Evolutionary conservation across 2,113 vertebrate genomes (phyloP).

Genomic region (Puntigrus tetrazona): DNA sequence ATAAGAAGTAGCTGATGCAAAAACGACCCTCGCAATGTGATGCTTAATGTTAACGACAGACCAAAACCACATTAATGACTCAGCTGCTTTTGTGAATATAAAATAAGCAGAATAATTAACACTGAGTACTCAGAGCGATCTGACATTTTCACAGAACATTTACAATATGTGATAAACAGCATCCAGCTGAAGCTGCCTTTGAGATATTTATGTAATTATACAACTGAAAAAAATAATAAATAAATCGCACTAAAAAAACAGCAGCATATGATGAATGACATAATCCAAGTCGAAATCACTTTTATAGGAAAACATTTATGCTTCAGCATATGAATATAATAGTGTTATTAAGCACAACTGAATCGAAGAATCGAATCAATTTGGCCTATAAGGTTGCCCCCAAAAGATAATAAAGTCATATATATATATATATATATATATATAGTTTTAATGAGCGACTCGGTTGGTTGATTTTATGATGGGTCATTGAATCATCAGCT

Average conservation of each 20-base stretch:
- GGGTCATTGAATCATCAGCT: no score
- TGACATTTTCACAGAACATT: constrained; percentile 32
- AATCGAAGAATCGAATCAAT: no score
- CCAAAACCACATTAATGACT: constrained; percentile 25
- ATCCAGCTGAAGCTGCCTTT: neutral
- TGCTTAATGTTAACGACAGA: constrained; percentile 14
- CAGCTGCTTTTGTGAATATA: constrained; percentile 6
- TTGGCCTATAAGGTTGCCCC: no score
- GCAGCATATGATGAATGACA: neutral
- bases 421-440: no score
- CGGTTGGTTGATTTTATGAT: no score
- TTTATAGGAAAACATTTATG: neutral
- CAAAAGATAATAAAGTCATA: no score
- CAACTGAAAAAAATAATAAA: neutral
- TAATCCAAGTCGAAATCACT: neutral
- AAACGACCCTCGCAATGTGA: constrained; percentile 16
- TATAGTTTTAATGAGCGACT: no score
- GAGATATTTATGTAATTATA: constrained; percentile 5
- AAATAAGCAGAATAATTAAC: constrained; percentile 31
- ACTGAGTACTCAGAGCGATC: neutral
- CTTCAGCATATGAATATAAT: neutral
- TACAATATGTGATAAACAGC: constrained; percentile 4
- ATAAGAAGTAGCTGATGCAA: constrained; percentile 11
- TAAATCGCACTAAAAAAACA: neutral
- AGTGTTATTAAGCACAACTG: neutral